Base-by-base conservation (phyloP, 2,113 vertebrate species). In the Ceyx cyanopectus region DNA sequence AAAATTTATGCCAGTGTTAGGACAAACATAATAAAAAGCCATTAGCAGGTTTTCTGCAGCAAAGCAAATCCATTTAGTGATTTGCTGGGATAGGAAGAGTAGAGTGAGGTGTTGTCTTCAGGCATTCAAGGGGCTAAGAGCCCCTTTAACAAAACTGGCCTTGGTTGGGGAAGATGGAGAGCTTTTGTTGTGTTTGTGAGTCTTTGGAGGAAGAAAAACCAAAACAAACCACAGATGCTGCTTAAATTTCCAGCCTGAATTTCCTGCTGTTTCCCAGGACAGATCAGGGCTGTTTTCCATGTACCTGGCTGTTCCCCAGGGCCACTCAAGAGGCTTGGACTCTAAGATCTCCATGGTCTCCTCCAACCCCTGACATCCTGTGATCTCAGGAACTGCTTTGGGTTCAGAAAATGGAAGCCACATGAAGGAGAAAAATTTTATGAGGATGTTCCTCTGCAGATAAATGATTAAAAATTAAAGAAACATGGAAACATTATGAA, bases 1-100 rank as follows among this genome's bases (percentile, higher is more conserved):
- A 91, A 74, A 90, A 96, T 85, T 94, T 95, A 85, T 85, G 87
- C 82, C 90, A 58, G 56, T 68, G 40, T 66, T 91, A 78, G 92
- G 87, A 92, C 57, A 77, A 95, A 88, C 72, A 61, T 74, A 61
- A 80, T 87, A 93, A 85, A 94, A 63, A 73, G 45, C 58, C 54
- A 43, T 54, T 70, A 56, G 40, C 67, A 92, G 30, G 73, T 87
- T 62, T 81, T n/a, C 56, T 62, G 6, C 17, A 58, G 17, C 34
- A 68, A 74, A 74, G 14, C 37, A 56, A 80, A 77, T 16, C 37
- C 32, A 51, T 48, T 84, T 58, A 78, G 58, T 41, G 22, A 43
- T 69, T 50, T 79, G 8, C 19, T 74, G 32, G 61, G 57, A 74
- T 74, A 48, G 16, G 37, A 75, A 66, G 1, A 1, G 37, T 32